Evolutionary conservation across 1,140 invertebrate species (phyloP).

Genomic region (Apis cerana): DNA sequence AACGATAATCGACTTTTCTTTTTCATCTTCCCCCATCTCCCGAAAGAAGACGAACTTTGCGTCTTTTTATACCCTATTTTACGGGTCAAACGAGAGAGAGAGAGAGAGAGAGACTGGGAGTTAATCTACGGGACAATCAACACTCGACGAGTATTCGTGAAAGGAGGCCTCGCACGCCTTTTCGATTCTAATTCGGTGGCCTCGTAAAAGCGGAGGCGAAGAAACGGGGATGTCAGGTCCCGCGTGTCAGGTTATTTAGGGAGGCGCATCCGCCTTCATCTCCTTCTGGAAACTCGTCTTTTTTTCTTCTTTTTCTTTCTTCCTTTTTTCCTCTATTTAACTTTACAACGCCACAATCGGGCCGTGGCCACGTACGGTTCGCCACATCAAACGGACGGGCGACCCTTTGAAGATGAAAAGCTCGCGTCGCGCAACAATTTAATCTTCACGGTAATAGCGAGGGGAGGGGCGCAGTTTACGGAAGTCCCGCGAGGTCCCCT

Average conservation of each 20-base stretch:
- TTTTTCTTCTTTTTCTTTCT: neutral
- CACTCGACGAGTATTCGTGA: neutral
- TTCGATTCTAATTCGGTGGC: constrained; percentile 24
- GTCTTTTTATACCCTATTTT: neutral
- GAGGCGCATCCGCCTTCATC: constrained; percentile 28
- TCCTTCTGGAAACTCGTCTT: neutral
- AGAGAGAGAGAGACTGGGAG: neutral
- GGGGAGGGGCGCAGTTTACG: constrained; percentile 59
- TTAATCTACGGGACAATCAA: constrained; percentile 2
- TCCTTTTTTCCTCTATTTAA: constrained; percentile 36
- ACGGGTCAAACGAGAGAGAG: neutral
- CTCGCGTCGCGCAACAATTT: constrained; percentile 70
- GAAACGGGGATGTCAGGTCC: neutral
- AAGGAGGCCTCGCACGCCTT: neutral
- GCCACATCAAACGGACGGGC: constrained; percentile 72
- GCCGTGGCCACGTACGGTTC: constrained; percentile 48
- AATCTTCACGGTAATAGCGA: constrained; percentile 67
- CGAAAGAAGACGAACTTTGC: neutral
- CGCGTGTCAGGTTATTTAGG: constrained; percentile 47
- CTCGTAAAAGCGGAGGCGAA: constrained; percentile 18
- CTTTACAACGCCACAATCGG: constrained; percentile 54
- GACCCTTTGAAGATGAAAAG: constrained; percentile 72
- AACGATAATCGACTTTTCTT: constrained; percentile 4
- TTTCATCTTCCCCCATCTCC: neutral
- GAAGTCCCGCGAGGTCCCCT: constrained; percentile 58